Evolutionary conservation across 1,140 invertebrate species (phyloP), one percentile per base, ranked within the genome.

Genomic region (Elysia chlorotica): DNA sequence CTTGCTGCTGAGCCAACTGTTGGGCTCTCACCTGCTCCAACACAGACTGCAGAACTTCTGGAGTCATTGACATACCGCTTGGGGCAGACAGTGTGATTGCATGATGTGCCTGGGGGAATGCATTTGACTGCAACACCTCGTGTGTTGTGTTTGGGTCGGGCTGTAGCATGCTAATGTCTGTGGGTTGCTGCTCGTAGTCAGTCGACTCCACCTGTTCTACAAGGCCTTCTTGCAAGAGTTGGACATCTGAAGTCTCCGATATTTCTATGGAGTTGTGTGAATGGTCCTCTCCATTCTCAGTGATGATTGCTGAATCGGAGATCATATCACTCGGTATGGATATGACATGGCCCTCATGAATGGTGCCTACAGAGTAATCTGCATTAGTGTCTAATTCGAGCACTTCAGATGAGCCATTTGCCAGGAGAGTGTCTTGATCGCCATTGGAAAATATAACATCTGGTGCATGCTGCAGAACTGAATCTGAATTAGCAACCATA

Each of bases 1-100:
- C n/a, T 41, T 69, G 28, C 31, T 66, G 69, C 56, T 72, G 63
- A 6, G 61, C 38, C 25, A 66, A 21, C 30, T 69, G 73, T 21
- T 74, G 73, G 10, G 68, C 68, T 30, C 61, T 31, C 17, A 70
- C 56, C 30, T 70, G 68, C 35, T 70, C 54, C 4, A 70, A 59
- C 4, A 70, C 68, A 61, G 2, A 37, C 30, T 70, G 68, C 5
- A 70, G 68, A 2, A 70, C 68, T 38, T 70, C 68, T 25, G n/a
- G 68, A 38, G 68, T 54, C 68, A 70, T 57, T 21, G 38, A 10
- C 23, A 70, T 59, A 1, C 56, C 56, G 25, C 36, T n/a, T 19
- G 68, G 31, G 28, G 54, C 54, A 25, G 68, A 36, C 1, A 70
- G 35, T 25, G 31, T 25, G 4, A 70, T 61, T 10, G 68, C 33